These are phyloP conservation scores for Rhabdomys dilectus DNA, from an alignment of 2,113 vertebrate species.

Conservation along the genomic window DNA sequence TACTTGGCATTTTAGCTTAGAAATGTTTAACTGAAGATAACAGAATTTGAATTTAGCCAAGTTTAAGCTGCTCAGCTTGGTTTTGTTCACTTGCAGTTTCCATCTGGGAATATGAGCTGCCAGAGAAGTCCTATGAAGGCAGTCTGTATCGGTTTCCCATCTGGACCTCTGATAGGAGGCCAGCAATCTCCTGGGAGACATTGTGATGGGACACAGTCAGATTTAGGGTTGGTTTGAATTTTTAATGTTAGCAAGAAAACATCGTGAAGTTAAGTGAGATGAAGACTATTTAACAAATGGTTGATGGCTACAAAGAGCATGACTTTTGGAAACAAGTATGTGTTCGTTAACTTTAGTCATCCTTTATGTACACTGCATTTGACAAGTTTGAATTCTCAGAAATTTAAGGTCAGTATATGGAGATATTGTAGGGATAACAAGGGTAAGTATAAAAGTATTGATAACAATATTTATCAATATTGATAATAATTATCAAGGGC, in stretches of 20 bases:
- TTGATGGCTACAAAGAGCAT: background rate
- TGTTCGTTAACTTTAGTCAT: background rate
- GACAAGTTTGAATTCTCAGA: conserved; percentile 1
- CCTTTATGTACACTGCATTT: background rate
- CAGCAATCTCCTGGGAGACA: conserved; percentile 66
- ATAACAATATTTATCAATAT: background rate
- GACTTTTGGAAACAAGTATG: background rate
- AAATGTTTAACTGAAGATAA: conserved; percentile 26
- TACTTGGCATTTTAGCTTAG: conserved; percentile 41
- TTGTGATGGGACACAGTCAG: background rate
- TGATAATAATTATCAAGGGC: background rate
- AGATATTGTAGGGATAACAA: background rate
- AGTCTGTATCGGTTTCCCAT: conserved; percentile 48
- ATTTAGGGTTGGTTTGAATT: conserved; percentile 20
- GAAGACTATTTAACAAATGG: background rate
- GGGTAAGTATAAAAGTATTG: background rate
- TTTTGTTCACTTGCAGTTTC: conserved; percentile 76
- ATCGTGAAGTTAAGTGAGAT: background rate
- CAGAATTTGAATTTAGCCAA: conserved; percentile 22
- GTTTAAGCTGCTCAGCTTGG: conserved; percentile 37
- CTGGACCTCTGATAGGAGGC: conserved; percentile 42
- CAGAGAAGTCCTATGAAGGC: conserved; percentile 54
- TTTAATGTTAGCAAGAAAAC: conserved; percentile 31
- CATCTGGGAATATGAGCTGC: conserved; percentile 65
- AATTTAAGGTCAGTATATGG: background rate